These are phyloP conservation scores for Ips nitidus DNA, from an alignment of 1,140 invertebrate species.

Conservation along the genomic window DNA sequence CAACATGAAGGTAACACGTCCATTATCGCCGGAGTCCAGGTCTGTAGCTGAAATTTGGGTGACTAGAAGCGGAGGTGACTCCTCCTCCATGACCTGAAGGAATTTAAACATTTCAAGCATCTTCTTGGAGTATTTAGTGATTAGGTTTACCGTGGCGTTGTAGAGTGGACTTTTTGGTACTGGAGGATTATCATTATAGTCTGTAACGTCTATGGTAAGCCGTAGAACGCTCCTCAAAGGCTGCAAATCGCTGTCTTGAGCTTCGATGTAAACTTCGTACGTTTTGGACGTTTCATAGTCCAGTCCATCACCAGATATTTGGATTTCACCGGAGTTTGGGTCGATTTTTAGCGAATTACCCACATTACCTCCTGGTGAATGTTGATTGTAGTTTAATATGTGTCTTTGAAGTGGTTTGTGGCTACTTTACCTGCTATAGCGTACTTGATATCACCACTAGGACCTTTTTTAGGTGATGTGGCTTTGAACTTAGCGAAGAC, in stretches of 20 bases:
- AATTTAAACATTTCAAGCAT: neutral
- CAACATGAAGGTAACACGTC: constrained; percentile 77
- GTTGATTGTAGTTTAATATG: neutral
- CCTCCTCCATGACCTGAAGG: constrained; percentile 73
- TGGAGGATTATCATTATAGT: constrained; percentile 90
- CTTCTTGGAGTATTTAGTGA: neutral
- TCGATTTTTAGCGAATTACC: constrained; percentile 83
- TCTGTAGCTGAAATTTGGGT: constrained; percentile 80
- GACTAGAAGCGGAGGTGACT: constrained; percentile 76
- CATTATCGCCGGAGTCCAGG: constrained; percentile 84
- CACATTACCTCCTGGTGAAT: constrained; percentile 71
- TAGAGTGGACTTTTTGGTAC: constrained; percentile 79
- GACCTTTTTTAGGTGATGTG: constrained; percentile 71
- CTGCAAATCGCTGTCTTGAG: constrained; percentile 80
- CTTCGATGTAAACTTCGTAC: constrained; percentile 93
- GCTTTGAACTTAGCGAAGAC: constrained; percentile 71
- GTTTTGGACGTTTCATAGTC: constrained; percentile 84
- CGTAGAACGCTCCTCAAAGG: constrained; percentile 74
- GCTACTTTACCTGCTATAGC: constrained; percentile 64
- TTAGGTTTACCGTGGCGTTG: constrained; percentile 63
- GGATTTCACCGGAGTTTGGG: constrained; percentile 74
- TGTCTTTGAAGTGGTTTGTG: constrained; percentile 47
- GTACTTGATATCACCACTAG: constrained; percentile 70
- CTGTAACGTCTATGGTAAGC: constrained; percentile 82
- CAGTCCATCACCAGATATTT: constrained; percentile 73